phyloP scores from a whole-genome alignment of 2,113 vertebrate genomes.

The Dolichallabes microphthalmus region DNA sequence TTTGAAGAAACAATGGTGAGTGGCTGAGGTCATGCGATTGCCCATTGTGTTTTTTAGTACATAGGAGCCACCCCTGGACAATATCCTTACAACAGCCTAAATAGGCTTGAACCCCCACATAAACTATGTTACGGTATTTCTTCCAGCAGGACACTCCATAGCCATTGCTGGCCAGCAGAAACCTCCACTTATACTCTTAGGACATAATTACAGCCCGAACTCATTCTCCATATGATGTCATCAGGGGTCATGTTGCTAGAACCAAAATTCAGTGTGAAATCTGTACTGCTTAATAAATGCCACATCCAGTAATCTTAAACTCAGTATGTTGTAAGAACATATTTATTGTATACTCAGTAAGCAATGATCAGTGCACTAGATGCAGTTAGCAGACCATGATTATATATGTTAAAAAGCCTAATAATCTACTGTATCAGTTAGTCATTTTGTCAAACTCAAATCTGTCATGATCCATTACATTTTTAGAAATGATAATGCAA shows the following conservation, averaged over 20 bases:
- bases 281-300: background rate
- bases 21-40: slow-evolving; percentile 25
- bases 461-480: background rate
- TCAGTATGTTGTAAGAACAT: background rate
- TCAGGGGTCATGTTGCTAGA: background rate
- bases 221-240: background rate
- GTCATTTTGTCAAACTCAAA: background rate
- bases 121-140: background rate
- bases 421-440: background rate
- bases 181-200: background rate
- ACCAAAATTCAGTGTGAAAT: background rate
- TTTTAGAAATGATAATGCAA: background rate
- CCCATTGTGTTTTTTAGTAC: slow-evolving; percentile 2
- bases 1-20: slow-evolving; percentile 47
- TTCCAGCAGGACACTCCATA: slow-evolving; percentile 7
- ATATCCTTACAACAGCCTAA: slow-evolving; percentile 19
- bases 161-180: background rate
- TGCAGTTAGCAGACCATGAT: background rate
- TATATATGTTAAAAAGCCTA: slow-evolving; percentile 7
- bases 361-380: background rate
- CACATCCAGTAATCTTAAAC: background rate
- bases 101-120: slow-evolving; percentile 11
- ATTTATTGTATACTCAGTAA: background rate
- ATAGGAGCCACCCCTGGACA: slow-evolving; percentile 30
- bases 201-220: slow-evolving; percentile 10